These are phyloP conservation scores for Jordanella pulchra DNA, from an alignment of 2,797 vertebrate genomes.

Conservation along the genomic window DNA sequence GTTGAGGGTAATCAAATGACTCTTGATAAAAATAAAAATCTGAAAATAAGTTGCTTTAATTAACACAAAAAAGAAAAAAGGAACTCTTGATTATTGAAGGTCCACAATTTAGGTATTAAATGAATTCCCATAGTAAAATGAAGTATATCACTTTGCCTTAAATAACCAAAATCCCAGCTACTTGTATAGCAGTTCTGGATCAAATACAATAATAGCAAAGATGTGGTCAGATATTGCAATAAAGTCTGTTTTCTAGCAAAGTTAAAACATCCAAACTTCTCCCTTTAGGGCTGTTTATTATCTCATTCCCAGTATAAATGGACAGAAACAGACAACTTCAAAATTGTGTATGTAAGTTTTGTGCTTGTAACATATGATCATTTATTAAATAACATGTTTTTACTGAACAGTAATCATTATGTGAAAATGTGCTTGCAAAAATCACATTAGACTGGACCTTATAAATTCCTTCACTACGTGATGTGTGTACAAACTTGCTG, in stretches of 20 bases:
- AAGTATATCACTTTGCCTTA: neutral
- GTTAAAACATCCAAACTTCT: neutral
- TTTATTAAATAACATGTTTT: slow-evolving; percentile 9
- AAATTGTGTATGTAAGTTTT: neutral
- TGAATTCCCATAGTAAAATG: neutral
- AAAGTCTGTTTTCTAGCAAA: neutral
- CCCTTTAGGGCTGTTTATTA: neutral
- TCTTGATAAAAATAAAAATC: too few relatives aligned
- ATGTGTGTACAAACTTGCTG: neutral
- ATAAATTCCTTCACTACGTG: slow-evolving; percentile 1
- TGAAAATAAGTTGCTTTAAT: neutral
- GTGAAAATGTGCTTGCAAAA: slow-evolving; percentile 1
- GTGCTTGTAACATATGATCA: neutral
- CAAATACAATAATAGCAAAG: neutral
- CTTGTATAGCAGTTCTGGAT: neutral
- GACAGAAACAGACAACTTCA: neutral
- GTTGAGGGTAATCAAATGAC: neutral
- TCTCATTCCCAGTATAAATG: slow-evolving; percentile 1
- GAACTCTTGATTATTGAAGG: neutral
- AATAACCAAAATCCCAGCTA: neutral
- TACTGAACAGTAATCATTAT: slow-evolving; percentile 5
- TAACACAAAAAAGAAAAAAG: neutral
- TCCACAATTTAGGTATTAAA: neutral
- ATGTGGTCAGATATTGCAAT: neutral
- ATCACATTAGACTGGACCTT: neutral